Evolutionary conservation across 2,888 invertebrate species (phyloP).

Genomic region (Agrotis ipsilon): DNA sequence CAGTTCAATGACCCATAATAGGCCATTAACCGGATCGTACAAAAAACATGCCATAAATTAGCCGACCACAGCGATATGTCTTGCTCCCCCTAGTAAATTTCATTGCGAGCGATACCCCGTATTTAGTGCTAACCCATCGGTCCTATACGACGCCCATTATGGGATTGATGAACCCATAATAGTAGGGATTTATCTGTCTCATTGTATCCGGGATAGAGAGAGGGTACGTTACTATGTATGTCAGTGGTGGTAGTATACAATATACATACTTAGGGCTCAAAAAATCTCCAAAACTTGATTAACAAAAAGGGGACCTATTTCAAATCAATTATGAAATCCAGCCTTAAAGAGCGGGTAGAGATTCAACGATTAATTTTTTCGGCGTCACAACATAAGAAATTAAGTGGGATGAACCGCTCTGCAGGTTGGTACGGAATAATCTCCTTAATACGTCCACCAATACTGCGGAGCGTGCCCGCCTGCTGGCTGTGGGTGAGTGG

Average conservation of each 20-base stretch:
- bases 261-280: neutral
- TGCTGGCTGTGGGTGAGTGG: too few relatives aligned
- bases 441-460: too few relatives aligned
- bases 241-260: neutral
- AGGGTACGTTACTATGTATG: slow-evolving; percentile 11
- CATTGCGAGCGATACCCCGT: slow-evolving; percentile 71
- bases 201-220: slow-evolving; percentile 54
- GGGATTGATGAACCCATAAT: slow-evolving; percentile 68
- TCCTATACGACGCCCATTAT: slow-evolving; percentile 66
- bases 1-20: slow-evolving; percentile 86
- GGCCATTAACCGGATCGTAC: slow-evolving; percentile 84
- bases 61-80: slow-evolving; percentile 82
- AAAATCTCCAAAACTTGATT: too few relatives aligned
- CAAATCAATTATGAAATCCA: too few relatives aligned
- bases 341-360: too few relatives aligned
- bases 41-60: slow-evolving; percentile 90
- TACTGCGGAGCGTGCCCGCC: too few relatives aligned
- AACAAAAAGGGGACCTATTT: too few relatives aligned
- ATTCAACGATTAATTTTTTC: too few relatives aligned
- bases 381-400: too few relatives aligned
- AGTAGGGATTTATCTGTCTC: slow-evolving; percentile 65
- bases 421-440: too few relatives aligned
- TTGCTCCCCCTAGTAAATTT: slow-evolving; percentile 79
- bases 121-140: slow-evolving; percentile 69
- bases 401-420: too few relatives aligned